phyloP scores from a whole-genome alignment of 2,113 vertebrate genomes.

The Mystacornis crossleyi region DNA sequence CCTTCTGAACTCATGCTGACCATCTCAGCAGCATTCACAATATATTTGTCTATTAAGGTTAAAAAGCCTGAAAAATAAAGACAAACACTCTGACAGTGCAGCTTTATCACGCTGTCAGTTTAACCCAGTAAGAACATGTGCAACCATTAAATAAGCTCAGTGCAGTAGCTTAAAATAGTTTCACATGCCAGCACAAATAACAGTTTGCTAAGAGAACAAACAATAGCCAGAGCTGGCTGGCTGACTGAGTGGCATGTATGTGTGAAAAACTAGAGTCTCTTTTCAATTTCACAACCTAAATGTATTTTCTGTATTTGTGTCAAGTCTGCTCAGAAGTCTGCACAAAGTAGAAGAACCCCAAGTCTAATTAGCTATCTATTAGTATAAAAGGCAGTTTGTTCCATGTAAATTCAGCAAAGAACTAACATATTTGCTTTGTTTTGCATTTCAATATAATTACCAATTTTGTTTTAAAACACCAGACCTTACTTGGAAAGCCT shows the following conservation, averaged over 20 bases:
- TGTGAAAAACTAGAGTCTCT: not conserved
- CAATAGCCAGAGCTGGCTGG: constrained; percentile 28
- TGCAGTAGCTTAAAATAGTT: constrained; percentile 53
- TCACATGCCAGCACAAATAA: constrained; percentile 39
- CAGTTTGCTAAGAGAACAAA: constrained; percentile 35
- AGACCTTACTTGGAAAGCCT: not conserved
- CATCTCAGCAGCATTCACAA: not conserved
- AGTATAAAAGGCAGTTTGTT: constrained; percentile 1
- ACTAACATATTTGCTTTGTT: constrained; percentile 6
- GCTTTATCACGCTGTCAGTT: not conserved
- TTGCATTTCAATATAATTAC: not conserved
- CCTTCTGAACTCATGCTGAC: not conserved
- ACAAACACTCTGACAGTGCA: not conserved
- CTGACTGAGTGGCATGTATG: not conserved
- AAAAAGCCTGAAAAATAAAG: not conserved
- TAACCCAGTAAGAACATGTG: constrained; percentile 32
- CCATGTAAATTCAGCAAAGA: constrained; percentile 16
- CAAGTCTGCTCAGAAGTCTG: not conserved
- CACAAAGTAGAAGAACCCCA: not conserved
- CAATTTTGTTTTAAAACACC: not conserved
- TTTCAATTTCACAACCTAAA: constrained; percentile 5
- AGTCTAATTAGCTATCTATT: not conserved
- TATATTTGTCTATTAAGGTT: not conserved
- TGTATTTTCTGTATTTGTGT: not conserved
- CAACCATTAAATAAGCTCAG: constrained; percentile 21